Evolutionary conservation across 2,113 vertebrate species (phyloP).

Genomic region (Polyodon spathula): DNA sequence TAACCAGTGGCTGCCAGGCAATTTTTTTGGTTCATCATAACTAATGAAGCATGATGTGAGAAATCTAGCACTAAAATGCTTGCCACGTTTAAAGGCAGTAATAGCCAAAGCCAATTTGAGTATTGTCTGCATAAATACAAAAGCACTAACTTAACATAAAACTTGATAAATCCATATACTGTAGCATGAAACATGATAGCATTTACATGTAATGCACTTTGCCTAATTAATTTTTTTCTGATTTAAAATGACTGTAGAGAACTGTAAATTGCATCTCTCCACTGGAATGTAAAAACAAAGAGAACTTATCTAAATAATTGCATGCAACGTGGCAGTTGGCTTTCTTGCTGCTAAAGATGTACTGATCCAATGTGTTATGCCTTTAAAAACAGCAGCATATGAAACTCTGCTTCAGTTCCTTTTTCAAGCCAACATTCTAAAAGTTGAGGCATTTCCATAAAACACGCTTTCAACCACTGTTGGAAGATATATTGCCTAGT

Average conservation of each 20-base stretch:
- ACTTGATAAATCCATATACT: neutral
- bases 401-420: too few relatives aligned
- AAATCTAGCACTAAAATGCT: constrained; percentile 38
- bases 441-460: neutral
- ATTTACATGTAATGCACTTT: too few relatives aligned
- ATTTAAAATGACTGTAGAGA: constrained; percentile 3
- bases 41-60: constrained; percentile 42
- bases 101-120: constrained; percentile 19
- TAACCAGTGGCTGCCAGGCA: constrained; percentile 52
- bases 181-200: too few relatives aligned
- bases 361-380: too few relatives aligned
- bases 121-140: constrained; percentile 8
- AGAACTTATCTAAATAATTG: constrained; percentile 1
- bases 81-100: constrained; percentile 35
- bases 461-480: constrained; percentile 3
- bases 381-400: too few relatives aligned
- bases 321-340: constrained; percentile 4
- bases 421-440: neutral
- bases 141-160: neutral
- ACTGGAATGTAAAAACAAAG: constrained; percentile 35
- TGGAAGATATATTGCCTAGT: neutral
- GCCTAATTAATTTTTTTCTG: too few relatives aligned
- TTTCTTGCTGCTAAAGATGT: constrained; percentile 1
- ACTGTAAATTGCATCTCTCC: constrained; percentile 37
- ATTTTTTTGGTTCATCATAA: constrained; percentile 39